Percentiles rank a stretch among this genome's conserved stretches.
phyloP scores from a whole-genome alignment of 2,888 invertebrate genomes.

The Mesochorus sp. region DNA sequence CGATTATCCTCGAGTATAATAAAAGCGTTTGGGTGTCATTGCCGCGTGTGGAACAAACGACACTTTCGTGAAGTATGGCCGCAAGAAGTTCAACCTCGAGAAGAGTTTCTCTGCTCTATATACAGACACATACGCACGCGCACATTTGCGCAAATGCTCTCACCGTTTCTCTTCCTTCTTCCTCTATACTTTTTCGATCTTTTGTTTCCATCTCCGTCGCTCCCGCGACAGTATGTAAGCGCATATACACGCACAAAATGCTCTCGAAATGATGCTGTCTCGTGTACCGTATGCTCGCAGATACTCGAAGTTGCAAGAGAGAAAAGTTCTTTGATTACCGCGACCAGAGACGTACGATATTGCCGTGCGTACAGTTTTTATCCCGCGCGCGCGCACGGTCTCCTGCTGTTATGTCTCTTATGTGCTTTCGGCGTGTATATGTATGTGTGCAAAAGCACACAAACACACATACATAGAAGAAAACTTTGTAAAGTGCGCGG shows the following conservation, averaged over 20 bases:
- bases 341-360: conserved; percentile 66
- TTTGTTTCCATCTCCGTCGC: background rate
- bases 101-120: conserved; percentile 14
- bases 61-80: conserved; percentile 68
- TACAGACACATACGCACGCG: background rate
- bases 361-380: conserved; percentile 65
- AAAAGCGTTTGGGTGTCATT: conserved; percentile 78
- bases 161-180: background rate
- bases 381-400: conserved; percentile 38
- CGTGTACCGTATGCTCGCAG: background rate
- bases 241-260: background rate
- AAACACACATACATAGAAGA: conserved; percentile 24
- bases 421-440: conserved; percentile 55
- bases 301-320: conserved; percentile 13
- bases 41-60: conserved; percentile 73
- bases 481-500: conserved; percentile 43
- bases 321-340: conserved; percentile 68
- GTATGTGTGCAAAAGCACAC: conserved; percentile 1
- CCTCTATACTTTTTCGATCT: background rate
- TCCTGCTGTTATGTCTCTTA: conserved; percentile 61
- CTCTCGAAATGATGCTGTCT: conserved; percentile 17
- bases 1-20: conserved; percentile 77
- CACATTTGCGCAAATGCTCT: background rate
- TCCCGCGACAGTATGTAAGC: background rate
- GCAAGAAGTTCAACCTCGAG: conserved; percentile 66